Percentiles rank a stretch among this genome's conserved stretches.
phyloP scores from a whole-genome alignment of 2,888 invertebrate genomes.

The Gasteruption jaculator region DNA sequence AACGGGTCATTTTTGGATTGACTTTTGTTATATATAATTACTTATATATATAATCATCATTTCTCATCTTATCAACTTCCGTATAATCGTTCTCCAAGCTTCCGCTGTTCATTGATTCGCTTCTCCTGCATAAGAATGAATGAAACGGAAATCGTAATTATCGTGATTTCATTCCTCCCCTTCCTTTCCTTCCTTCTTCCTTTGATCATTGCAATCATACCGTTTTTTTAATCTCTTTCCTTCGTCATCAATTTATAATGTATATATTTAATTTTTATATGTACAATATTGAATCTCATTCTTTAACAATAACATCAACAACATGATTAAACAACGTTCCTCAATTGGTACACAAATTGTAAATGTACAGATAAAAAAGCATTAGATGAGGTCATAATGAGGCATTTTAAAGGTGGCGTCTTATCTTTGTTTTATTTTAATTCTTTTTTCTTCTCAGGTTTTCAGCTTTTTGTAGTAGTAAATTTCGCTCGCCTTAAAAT shows the following conservation, averaged over 20 bases:
- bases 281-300: constrained; percentile 71
- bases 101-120: too few relatives aligned
- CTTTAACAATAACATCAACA: constrained; percentile 78
- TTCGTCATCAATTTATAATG: constrained; percentile 67
- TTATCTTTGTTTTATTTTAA: too few relatives aligned
- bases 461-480: too few relatives aligned
- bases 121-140: too few relatives aligned
- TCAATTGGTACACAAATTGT: constrained; percentile 53
- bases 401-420: constrained; percentile 48
- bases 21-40: constrained; percentile 51
- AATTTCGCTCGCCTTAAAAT: constrained; percentile 43
- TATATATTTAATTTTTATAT: constrained; percentile 71
- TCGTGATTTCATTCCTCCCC: too few relatives aligned
- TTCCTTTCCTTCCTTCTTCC: constrained; percentile 1
- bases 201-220: constrained; percentile 21
- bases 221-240: constrained; percentile 46
- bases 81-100: constrained; percentile 13
- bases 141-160: too few relatives aligned
- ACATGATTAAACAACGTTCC: constrained; percentile 58
- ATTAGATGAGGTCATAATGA: constrained; percentile 52
- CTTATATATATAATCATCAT: too few relatives aligned
- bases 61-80: too few relatives aligned
- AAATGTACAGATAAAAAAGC: constrained; percentile 53
- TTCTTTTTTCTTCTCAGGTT: too few relatives aligned
- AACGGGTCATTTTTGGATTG: constrained; percentile 29